Base-by-base conservation (phyloP, 2,797 vertebrate genomes). In the Hoplostethus mediterraneus region DNA sequence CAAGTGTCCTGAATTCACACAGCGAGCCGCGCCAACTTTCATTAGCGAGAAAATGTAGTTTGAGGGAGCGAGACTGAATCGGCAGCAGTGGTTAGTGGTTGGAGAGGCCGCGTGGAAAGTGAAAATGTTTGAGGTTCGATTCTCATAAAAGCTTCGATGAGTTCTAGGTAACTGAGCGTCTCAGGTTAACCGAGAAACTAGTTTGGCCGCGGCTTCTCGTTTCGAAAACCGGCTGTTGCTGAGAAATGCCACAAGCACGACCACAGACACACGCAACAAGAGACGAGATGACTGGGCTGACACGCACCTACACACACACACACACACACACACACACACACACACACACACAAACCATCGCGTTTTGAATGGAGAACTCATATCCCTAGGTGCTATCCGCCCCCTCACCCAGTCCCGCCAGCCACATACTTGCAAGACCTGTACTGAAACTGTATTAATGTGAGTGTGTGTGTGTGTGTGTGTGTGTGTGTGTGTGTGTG, bases 361-460 rank as follows among this genome's bases (percentile, higher is more conserved):
- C 70, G 49, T 40, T 40, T 10, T 40, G 36, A 31, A 58, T 58
- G 14, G 52, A 76, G 66, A 80, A 79, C 21, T 38, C 21, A 2
- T 79, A 67, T 86, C 80, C 76, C 70, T 70, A 52, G 74, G 79
- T 79, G 38, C 6, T 31, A 55, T 49, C 78, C 64, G 1, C 82
- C 85, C 58, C 36, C 79, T 53, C 51, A 51, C 30, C 52, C 4
- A 31, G 47, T 63, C 48, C 51, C 63, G 67, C 51, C 66, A 81
- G 47, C 80, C 62, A 71, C 40, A 64, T 67, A 75, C 79, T 55
- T 56, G 79, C 64, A 83, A 59, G 61, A 88, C 80, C 75, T 57
- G 86, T 49, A 73, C 73, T 40, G 64, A 87, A 71, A 64, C 59
- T 42, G 5, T 16, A 57, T 44, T 31, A 6, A 5, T 42, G 45